Base-by-base conservation (phyloP, 2,888 invertebrate genomes). In the Agonopterix heracliana region DNA sequence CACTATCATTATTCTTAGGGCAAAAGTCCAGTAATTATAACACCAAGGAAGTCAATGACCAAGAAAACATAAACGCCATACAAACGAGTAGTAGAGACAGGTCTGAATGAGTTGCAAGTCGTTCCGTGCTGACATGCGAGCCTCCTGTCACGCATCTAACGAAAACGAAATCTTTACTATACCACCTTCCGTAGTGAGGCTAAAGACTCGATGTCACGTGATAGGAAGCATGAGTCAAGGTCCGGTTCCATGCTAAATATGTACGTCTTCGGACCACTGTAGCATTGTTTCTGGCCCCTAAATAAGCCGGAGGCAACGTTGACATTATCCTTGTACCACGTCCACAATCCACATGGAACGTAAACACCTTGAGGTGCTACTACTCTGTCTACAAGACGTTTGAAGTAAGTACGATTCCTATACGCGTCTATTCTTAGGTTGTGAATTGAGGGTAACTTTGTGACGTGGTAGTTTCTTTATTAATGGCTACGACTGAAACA, bases 61-160 rank as follows among this genome's bases (percentile, higher is more conserved):
- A 52, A 47, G 34, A 47, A 46, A 49, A 49, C 49, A 52, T 49
- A 46, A 51, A 52, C 52, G 49, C 47, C 52, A 49, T 47, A 49
- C 47, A 49, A 49, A 52, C 52, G 42, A 49, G 49, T 49, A 52
- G 46, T 52, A 49, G 44, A 52, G 48, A 52, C 52, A 52, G 44
- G 52, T 49, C 50, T 62, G 59, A 65, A 65, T 65, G 68, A 71
- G 66, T 62, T 68, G 53, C 58, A 64, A 56, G 63, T 63, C 56
- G 57, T 64, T 61, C 64, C 75, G 75, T 75, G 75, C 59, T 67
- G 71, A 69, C 75, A 74, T 74, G 75, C 74, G 68, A 74, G 61
- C 54, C 42, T 47, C 44, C 51, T 75, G 78, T 76, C 78, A 78
- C 78, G 78, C 78, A 76, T 75, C 68, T 53, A 70, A 64, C 61